phyloP scores from a whole-genome alignment of 2,113 vertebrate genomes.

The Seriola quinqueradiata region DNA sequence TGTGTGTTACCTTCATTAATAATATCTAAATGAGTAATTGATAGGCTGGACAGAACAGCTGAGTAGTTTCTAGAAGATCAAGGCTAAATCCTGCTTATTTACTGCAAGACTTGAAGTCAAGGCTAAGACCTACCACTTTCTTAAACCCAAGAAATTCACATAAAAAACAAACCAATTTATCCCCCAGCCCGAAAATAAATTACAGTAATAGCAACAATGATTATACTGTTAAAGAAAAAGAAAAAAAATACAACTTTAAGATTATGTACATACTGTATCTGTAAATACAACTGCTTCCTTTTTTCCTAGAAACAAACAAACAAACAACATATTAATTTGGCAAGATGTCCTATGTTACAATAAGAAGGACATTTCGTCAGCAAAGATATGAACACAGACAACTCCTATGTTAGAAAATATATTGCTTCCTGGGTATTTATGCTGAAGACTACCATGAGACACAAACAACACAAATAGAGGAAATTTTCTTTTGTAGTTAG shows the following conservation, averaged over 20 bases:
- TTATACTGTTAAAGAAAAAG: slow-evolving; percentile 70
- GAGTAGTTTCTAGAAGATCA: slow-evolving; percentile 68
- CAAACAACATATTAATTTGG: slow-evolving; percentile 67
- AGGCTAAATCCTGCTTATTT: slow-evolving; percentile 77
- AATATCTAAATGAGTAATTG: slow-evolving; percentile 43
- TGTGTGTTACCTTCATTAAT: slow-evolving; percentile 57
- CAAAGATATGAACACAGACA: slow-evolving; percentile 62
- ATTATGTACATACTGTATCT: slow-evolving; percentile 79
- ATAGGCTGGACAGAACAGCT: slow-evolving; percentile 62
- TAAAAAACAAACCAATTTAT: slow-evolving; percentile 46
- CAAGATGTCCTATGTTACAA: slow-evolving; percentile 73
- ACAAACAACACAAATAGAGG: slow-evolving; percentile 58
- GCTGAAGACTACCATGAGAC: slow-evolving; percentile 65
- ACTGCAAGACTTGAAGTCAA: slow-evolving; percentile 73
- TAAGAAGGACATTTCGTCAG: slow-evolving; percentile 56
- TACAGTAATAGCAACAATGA: slow-evolving; percentile 73
- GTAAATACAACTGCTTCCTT: slow-evolving; percentile 66
- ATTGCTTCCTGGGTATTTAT: slow-evolving; percentile 78
- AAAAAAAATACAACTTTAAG: slow-evolving; percentile 70
- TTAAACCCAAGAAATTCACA: slow-evolving; percentile 51
- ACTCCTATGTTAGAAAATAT: slow-evolving; percentile 79
- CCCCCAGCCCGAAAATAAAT: slow-evolving; percentile 72
- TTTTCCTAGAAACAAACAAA: slow-evolving; percentile 61
- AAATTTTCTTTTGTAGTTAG: slow-evolving; percentile 28
- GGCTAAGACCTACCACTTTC: slow-evolving; percentile 71